phyloP scores from a whole-genome alignment of 2,113 vertebrate species.

The Ia io region DNA sequence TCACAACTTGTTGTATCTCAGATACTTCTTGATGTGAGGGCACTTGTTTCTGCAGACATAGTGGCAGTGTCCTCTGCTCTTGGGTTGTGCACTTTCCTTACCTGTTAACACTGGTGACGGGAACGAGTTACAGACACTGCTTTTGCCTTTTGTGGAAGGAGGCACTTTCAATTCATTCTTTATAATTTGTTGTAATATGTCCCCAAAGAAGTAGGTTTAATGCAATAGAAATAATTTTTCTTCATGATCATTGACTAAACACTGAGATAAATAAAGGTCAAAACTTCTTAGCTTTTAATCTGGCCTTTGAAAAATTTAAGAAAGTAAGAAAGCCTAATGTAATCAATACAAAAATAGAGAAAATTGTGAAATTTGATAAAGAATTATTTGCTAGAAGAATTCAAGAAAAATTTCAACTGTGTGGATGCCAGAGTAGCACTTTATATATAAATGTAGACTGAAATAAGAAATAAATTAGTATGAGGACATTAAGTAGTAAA shows the following conservation, averaged over 20 bases:
- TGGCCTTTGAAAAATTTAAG: background rate
- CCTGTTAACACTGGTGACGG: background rate
- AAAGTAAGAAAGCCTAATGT: background rate
- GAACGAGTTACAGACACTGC: background rate
- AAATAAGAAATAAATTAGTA: slow-evolving; percentile 70
- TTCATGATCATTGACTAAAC: background rate
- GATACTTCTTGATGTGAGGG: background rate
- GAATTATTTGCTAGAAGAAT: slow-evolving; percentile 50
- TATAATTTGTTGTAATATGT: background rate
- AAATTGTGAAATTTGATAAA: slow-evolving; percentile 46
- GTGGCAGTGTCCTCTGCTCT: background rate
- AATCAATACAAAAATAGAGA: slow-evolving; percentile 29
- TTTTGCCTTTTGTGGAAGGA: background rate
- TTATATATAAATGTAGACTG: slow-evolving; percentile 41
- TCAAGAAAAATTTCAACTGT: slow-evolving; percentile 24
- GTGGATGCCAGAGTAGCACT: background rate
- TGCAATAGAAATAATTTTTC: background rate
- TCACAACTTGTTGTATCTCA: background rate
- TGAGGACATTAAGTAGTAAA: slow-evolving; percentile 55
- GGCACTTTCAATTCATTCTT: background rate
- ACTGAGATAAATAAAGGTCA: background rate
- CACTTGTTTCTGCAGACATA: background rate
- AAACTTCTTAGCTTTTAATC: background rate
- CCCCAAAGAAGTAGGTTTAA: background rate
- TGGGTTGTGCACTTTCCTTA: background rate